These are phyloP conservation scores for Stenopsyche tienmushanensis DNA, from an alignment of 1,140 invertebrate species.

Conservation along the genomic window DNA sequence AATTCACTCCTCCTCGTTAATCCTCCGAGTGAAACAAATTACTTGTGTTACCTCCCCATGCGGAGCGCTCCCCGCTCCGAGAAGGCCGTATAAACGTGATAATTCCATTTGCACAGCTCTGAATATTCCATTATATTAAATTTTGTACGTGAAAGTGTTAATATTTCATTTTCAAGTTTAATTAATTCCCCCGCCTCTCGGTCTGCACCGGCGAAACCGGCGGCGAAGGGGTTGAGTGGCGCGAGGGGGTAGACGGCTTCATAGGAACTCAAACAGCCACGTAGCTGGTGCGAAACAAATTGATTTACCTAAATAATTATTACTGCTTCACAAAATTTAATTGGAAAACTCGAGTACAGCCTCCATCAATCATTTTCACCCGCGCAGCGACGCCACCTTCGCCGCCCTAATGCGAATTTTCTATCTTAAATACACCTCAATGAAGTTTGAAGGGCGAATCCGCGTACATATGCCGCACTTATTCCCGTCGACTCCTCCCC, in stretches of 20 bases:
- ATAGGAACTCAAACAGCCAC: constrained; percentile 37
- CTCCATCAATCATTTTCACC: constrained; percentile 40
- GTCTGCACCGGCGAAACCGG: constrained; percentile 2
- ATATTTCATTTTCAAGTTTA: constrained; percentile 60
- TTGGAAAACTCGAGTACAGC: constrained; percentile 55
- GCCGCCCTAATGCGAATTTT: no score
- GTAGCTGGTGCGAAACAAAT: constrained; percentile 55
- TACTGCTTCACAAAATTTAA: constrained; percentile 61
- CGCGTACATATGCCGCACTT: no score
- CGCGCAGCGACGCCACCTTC: no score
- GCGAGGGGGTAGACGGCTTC: constrained; percentile 31
- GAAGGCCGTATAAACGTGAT: constrained; percentile 40
- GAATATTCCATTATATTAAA: constrained; percentile 50
- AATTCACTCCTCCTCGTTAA: constrained; percentile 30
- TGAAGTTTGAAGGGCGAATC: no score
- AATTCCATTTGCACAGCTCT: constrained; percentile 41
- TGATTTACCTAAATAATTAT: constrained; percentile 62
- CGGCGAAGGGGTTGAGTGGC: constrained; percentile 7
- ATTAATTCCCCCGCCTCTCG: constrained; percentile 54
- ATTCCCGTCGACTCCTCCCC: no score
- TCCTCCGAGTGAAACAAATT: constrained; percentile 29
- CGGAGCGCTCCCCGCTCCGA: neutral
- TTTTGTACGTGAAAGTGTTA: constrained; percentile 59
- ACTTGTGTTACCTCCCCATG: constrained; percentile 6
- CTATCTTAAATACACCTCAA: no score